Percentiles rank a stretch among this genome's conserved stretches.
Conservation (phyloP, 2,888 invertebrate genomes). For the Sinodicranocentrus sp. region DNA sequence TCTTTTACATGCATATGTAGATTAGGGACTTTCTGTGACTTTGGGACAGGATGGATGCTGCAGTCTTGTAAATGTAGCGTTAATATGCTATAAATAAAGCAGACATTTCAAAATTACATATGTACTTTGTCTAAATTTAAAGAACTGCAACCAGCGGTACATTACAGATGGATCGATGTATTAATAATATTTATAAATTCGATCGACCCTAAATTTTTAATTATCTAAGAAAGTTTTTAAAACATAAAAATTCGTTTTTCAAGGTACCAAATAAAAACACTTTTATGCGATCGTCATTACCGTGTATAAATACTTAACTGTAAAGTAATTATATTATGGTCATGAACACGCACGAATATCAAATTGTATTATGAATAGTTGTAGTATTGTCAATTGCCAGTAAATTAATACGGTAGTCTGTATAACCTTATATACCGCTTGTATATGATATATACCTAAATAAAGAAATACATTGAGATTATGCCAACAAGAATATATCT, state of each 20-base stretch:
- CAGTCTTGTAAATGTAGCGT: too few relatives aligned
- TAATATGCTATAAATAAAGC: too few relatives aligned
- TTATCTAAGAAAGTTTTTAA: not conserved
- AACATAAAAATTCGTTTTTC: slow-evolving; percentile 15
- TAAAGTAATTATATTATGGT: slow-evolving; percentile 1
- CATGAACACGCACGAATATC: slow-evolving; percentile 1
- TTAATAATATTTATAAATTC: too few relatives aligned
- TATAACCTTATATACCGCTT: slow-evolving; percentile 16
- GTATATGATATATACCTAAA: slow-evolving; percentile 1
- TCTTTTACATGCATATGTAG: too few relatives aligned
- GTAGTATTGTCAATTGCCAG: not conserved
- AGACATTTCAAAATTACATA: too few relatives aligned
- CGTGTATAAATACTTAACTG: not conserved
- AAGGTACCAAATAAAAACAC: slow-evolving; percentile 13
- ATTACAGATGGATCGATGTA: too few relatives aligned
- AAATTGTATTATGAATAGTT: not conserved
- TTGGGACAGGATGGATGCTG: too few relatives aligned
- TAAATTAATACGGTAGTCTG: not conserved
- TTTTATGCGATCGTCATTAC: not conserved
- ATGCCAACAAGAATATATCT: slow-evolving; percentile 5
- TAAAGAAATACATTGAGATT: slow-evolving; percentile 44
- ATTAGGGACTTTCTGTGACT: too few relatives aligned
- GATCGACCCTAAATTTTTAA: too few relatives aligned
- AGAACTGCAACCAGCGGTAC: too few relatives aligned
- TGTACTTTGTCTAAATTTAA: too few relatives aligned